These are phyloP conservation scores for Thalpophila matura DNA, from an alignment of 2,888 invertebrate genomes.

Conservation along the genomic window DNA sequence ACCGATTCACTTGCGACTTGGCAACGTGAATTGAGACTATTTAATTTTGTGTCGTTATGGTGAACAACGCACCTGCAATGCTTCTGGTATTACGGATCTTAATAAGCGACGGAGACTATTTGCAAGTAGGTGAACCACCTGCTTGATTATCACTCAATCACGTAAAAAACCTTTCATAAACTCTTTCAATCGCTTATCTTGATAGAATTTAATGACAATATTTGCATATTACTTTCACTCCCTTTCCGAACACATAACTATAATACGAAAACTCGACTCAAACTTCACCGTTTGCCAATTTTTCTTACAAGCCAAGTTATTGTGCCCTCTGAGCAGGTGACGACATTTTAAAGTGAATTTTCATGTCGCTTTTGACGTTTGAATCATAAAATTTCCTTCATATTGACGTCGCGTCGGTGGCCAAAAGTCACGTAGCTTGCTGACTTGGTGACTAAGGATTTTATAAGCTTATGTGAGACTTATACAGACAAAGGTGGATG, in stretches of 20 bases:
- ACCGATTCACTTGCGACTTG: too few relatives aligned
- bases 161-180: too few relatives aligned
- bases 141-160: too few relatives aligned
- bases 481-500: neutral
- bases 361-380: constrained; percentile 50
- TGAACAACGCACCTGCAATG: too few relatives aligned
- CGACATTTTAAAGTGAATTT: constrained; percentile 57
- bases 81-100: too few relatives aligned
- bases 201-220: too few relatives aligned
- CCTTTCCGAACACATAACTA: neutral
- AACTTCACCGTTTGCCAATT: constrained; percentile 23
- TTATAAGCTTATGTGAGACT: neutral
- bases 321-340: constrained; percentile 49
- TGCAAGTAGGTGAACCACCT: too few relatives aligned
- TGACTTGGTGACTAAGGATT: constrained; percentile 19
- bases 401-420: constrained; percentile 36
- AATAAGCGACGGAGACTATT: too few relatives aligned
- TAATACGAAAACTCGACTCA: constrained; percentile 11
- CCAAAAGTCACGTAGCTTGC: constrained; percentile 29
- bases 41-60: too few relatives aligned
- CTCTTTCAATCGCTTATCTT: too few relatives aligned
- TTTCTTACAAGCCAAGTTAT: constrained; percentile 35
- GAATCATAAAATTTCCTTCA: constrained; percentile 53
- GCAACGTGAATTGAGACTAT: too few relatives aligned
- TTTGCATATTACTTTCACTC: neutral